phyloP scores from a whole-genome alignment of 2,113 vertebrate genomes.

The Tachysurus vachellii region DNA sequence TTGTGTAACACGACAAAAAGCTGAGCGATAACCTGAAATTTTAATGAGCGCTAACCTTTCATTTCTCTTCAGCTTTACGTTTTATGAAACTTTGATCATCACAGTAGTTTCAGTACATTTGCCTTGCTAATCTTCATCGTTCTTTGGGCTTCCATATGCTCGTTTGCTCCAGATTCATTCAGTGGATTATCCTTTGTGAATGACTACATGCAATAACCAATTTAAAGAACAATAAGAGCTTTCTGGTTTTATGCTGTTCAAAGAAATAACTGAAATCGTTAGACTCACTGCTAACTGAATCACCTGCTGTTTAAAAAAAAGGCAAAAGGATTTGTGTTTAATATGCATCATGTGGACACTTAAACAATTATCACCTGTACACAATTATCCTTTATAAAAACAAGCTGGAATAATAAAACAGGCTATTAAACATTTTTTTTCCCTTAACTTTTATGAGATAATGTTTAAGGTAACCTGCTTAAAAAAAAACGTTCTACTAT shows the following conservation, averaged over 20 bases:
- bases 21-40: background rate
- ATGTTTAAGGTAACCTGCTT: background rate
- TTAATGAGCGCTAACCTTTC: background rate
- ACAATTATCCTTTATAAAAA: background rate
- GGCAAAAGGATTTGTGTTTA: background rate
- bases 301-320: background rate
- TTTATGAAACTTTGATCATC: background rate
- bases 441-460: background rate
- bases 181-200: background rate
- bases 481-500: background rate
- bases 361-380: background rate
- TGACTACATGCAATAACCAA: background rate
- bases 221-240: background rate
- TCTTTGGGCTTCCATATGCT: background rate
- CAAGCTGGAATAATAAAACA: constrained; percentile 4
- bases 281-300: constrained; percentile 1
- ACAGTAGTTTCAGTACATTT: background rate
- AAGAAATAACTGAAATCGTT: background rate
- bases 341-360: background rate
- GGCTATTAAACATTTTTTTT: background rate
- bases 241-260: background rate
- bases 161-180: background rate
- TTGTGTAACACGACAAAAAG: background rate
- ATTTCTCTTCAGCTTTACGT: background rate
- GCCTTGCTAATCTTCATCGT: background rate